phyloP scores from a whole-genome alignment of 2,888 invertebrate species.

The Sarcophaga subvicina region DNA sequence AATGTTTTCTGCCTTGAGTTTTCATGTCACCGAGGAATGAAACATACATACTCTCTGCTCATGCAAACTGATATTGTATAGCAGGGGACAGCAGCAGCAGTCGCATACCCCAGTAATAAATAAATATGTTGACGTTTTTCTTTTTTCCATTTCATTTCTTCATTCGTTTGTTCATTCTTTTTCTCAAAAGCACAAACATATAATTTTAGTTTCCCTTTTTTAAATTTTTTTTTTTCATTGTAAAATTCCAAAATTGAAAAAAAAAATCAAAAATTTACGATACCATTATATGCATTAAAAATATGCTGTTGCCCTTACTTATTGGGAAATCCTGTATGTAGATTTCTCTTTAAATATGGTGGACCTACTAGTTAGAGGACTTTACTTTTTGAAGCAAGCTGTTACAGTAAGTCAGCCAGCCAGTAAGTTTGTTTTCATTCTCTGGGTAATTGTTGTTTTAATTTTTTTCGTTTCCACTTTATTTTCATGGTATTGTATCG shows the following conservation, averaged over 20 bases:
- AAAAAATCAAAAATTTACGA: not conserved
- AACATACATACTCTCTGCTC: not conserved
- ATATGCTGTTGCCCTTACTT: conserved; percentile 30
- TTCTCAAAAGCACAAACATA: conserved; percentile 17
- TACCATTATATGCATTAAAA: not conserved
- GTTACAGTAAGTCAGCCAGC: not conserved
- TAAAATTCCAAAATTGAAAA: conserved; percentile 35
- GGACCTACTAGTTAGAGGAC: not conserved
- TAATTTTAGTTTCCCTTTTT: conserved; percentile 18
- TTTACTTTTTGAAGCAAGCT: not conserved
- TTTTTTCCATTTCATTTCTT: not conserved
- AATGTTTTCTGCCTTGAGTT: conserved; percentile 73
- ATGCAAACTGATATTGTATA: not conserved
- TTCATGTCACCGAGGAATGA: conserved; percentile 56
- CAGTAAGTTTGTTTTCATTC: not conserved
- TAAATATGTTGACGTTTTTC: conserved; percentile 11
- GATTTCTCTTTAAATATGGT: not conserved
- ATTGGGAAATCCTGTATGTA: not conserved
- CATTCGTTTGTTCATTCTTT: not conserved
- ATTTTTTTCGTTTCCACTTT: not conserved
- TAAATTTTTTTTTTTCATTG: not conserved
- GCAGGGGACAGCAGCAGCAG: not conserved
- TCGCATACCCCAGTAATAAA: conserved; percentile 25
- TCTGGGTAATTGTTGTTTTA: not conserved
- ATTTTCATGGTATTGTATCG: not conserved